Base-by-base conservation (phyloP, 2,113 vertebrate species). In the Cygnus atratus region DNA sequence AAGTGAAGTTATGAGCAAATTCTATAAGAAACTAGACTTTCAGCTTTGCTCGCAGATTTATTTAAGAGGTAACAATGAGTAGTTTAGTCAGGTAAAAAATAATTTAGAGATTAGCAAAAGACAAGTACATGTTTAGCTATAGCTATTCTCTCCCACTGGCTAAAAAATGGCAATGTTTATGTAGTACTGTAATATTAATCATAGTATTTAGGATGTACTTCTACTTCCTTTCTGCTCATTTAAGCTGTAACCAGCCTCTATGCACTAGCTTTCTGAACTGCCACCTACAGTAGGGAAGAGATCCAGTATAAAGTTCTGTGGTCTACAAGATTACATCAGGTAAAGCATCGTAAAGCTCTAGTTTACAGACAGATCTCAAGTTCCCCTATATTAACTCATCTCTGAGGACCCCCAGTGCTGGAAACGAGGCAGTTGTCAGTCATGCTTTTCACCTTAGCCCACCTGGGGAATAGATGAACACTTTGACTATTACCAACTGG, bases 401-500 rank as follows among this genome's bases (percentile, higher is more conserved):
- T 52, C 41, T 43, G 26, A 92, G 52, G 44, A 54, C 15, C 52
- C 84, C 26, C 8, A 70, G 48, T 25, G 28, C 48, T 88, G 35
- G 46, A 76, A 15, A 17, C 10, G 8, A 59, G 43, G n/a, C 50
- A 44, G 12, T 4, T 66, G 12, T 82, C 67, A 66, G 33, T 39
- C 26, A 13, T 13, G 28, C 41, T 39, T 28, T 59, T 75, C 1
- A 2, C 8, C 48, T 75, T 26, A 33, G 44, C 26, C 22, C 20
- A 84, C 1, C 8, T 7, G 6, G 12, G 35, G 66, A 2, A 1
- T 0, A 41, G 13, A 20, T 24, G 24, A 81, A 70, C 16, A 6
- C 7, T 39, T 48, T 7, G 6, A 66, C 44, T 6, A 7, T 21
- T 50, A 67, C 57, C n/a, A 75, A 8, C n/a, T 59, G 39, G 5